Percentiles rank a stretch among this genome's conserved stretches.
Evolutionary conservation across 1,140 invertebrate genomes (phyloP).

Genomic region (Sycobia sp.): DNA sequence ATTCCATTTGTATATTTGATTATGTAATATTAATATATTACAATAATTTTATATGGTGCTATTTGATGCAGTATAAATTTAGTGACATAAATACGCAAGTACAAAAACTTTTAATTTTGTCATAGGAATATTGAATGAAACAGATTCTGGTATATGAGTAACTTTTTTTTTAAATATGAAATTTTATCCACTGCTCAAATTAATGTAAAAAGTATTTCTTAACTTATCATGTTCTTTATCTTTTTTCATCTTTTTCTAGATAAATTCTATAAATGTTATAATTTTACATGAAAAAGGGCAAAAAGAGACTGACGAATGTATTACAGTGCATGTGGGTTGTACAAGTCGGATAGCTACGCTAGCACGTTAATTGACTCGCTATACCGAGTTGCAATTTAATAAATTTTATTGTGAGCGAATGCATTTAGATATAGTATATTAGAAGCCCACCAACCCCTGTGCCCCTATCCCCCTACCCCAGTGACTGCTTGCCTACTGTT

Average conservation of each 20-base stretch:
- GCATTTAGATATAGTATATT: slow-evolving; percentile 53
- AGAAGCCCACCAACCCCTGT: neutral
- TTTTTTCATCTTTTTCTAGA: neutral
- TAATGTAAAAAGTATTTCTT: neutral
- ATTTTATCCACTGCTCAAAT: neutral
- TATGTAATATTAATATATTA: no score
- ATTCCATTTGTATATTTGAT: no score
- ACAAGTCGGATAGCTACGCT: slow-evolving; percentile 2
- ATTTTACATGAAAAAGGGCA: neutral
- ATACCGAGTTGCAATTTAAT: slow-evolving; percentile 51
- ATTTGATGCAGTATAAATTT: no score
- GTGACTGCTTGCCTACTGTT: no score
- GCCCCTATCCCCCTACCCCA: neutral
- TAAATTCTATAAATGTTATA: neutral
- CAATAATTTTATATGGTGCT: no score
- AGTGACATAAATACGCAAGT: no score
- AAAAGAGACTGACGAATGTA: slow-evolving; percentile 13
- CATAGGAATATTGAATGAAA: no score
- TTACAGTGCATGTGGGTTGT: neutral
- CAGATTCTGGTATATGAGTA: no score
- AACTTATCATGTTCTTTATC: neutral
- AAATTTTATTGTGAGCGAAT: slow-evolving; percentile 55
- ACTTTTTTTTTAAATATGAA: neutral
- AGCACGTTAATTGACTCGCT: no score
- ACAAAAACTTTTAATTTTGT: no score